Conservation (phyloP, 2,113 vertebrate genomes). For the Kobus ellipsiprymnus region DNA sequence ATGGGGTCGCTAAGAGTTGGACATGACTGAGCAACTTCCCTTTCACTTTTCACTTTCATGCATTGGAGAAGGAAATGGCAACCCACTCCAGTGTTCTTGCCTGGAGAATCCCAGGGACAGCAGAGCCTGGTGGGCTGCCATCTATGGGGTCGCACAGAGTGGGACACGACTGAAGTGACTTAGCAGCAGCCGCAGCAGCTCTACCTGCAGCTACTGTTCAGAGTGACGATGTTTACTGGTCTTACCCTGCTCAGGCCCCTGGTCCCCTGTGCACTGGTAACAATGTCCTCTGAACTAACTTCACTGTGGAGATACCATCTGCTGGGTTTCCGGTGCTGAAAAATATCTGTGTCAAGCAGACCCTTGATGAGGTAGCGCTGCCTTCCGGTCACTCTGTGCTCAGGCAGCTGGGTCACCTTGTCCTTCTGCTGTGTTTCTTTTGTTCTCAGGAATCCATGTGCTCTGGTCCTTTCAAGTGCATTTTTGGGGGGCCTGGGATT, state of each 20-base stretch:
- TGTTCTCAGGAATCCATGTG: constrained; percentile 20
- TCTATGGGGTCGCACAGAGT: too few species aligned
- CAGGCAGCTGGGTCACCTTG: constrained; percentile 57
- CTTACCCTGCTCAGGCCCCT: not conserved
- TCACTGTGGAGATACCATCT: not conserved
- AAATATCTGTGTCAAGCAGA: not conserved
- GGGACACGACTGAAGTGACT: too few species aligned
- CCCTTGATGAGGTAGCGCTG: not conserved
- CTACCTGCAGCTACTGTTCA: not conserved
- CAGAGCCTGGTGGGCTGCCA: too few species aligned
- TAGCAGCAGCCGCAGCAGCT: not conserved
- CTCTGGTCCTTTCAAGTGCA: constrained; percentile 9
- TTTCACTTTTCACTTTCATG: too few species aligned
- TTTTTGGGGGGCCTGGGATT: not conserved
- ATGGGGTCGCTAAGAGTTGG: too few species aligned
- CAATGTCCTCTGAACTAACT: not conserved
- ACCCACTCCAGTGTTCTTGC: too few species aligned
- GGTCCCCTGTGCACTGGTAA: not conserved
- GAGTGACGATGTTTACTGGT: not conserved
- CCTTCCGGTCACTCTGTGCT: constrained; percentile 39
- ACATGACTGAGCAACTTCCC: too few species aligned
- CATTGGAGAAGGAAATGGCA: too few species aligned
- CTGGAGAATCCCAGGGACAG: too few species aligned
- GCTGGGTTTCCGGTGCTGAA: not conserved
- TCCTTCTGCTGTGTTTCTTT: constrained; percentile 40